Conservation (phyloP, 2,113 vertebrate genomes). For the Saguinus midas region DNA sequence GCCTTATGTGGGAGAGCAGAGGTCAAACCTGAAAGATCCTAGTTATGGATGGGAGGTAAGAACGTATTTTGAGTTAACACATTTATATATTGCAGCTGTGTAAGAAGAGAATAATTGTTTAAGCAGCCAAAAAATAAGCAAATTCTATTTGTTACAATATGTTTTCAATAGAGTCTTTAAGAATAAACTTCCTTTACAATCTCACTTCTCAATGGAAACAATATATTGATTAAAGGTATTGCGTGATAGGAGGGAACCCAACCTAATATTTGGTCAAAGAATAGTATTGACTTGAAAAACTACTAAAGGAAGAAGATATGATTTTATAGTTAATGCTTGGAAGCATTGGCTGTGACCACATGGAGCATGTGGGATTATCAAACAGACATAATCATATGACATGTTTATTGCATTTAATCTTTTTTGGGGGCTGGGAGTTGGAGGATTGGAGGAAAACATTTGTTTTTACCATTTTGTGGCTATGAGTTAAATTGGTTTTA, state of each 20-base stretch:
- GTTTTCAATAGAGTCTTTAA: conserved; percentile 16
- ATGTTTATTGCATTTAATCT: neutral
- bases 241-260: neutral
- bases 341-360: neutral
- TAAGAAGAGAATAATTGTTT: neutral
- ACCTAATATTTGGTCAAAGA: neutral
- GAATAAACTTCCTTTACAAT: neutral
- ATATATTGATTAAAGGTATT: neutral
- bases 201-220: conserved; percentile 21
- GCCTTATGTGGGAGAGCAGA: conserved; percentile 92
- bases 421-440: neutral
- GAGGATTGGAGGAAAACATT: neutral
- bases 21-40: conserved; percentile 85
- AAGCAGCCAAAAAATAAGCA: neutral
- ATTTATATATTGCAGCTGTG: neutral
- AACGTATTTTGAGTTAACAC: conserved; percentile 24
- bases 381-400: neutral
- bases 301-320: neutral
- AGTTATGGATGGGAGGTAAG: conserved; percentile 96
- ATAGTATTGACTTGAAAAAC: neutral
- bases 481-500: conserved; percentile 27
- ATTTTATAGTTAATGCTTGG: neutral
- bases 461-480: neutral
- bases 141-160: neutral
- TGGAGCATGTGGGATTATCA: neutral